These are phyloP conservation scores for Dromiciops gliroides DNA, from an alignment of 2,113 vertebrate species.

Conservation along the genomic window DNA sequence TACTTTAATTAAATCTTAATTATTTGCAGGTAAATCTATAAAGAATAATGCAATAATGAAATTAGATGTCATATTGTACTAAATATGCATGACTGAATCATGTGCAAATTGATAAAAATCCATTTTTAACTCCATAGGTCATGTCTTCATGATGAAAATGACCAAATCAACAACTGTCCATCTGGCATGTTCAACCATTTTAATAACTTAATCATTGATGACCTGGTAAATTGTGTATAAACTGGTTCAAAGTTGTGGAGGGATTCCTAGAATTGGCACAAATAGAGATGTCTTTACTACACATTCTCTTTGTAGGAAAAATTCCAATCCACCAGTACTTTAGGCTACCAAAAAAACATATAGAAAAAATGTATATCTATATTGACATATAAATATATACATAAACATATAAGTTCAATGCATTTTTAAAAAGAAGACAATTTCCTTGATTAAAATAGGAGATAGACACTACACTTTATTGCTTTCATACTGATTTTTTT, in stretches of 20 bases:
- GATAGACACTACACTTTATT: not conserved
- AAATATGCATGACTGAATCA: conserved; percentile 65
- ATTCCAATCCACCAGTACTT: not conserved
- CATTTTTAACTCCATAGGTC: conserved; percentile 67
- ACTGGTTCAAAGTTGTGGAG: conserved; percentile 4
- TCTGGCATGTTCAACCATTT: conserved; percentile 57
- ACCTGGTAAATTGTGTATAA: conserved; percentile 10
- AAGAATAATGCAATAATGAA: conserved; percentile 65
- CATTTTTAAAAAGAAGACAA: not conserved
- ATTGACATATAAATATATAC: no score
- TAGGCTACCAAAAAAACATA: not conserved
- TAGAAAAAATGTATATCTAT: no score
- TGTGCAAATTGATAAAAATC: conserved; percentile 72
- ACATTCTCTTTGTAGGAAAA: not conserved
- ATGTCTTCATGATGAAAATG: conserved; percentile 70
- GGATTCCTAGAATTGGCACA: conserved; percentile 18
- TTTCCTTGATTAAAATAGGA: not conserved
- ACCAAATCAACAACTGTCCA: conserved; percentile 62
- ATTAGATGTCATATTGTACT: conserved; percentile 64
- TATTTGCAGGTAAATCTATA: conserved; percentile 62
- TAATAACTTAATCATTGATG: conserved; percentile 53
- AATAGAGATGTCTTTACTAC: not conserved
- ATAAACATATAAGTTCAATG: no score
- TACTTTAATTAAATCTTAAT: conserved; percentile 58
- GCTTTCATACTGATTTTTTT: not conserved